Evolutionary conservation across 2,113 vertebrate species (phyloP), one percentile per base, ranked within the genome.

Genomic region (Chloroceryle aenea): DNA sequence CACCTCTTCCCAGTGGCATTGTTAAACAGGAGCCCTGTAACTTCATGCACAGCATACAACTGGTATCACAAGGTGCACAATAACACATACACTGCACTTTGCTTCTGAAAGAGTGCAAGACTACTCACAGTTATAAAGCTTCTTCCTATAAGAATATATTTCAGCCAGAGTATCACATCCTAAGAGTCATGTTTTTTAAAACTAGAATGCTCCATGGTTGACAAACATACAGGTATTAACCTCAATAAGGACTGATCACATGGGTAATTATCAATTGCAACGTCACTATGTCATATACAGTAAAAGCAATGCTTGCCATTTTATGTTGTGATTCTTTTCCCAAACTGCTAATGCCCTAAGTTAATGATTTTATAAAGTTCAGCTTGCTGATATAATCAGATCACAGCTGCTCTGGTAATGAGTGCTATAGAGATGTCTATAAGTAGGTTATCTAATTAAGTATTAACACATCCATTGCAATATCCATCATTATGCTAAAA

Each of bases 281-380:
- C 34, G 71, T 43, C 47, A 36, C 43, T 75, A 66, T 77, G 52
- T 58, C 89, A 71, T 59, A 56, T 50, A 75, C 29, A 69, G 25
- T 52, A 84, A 89, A 23, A 78, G 34, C 43, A 75, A 73, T 32
- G 50, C 67, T 47, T 92, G 72, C 5, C 59, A 78, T 78, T 92
- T 89, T 74, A 78, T 83, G 36, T 80, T 90, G 59, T 85, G 69
- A 67, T 68, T 95, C 32, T 91, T n/a, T 93, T 95, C 69, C 76
- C 62, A 89, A 93, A 95, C 56, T 75, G 73, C 72, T 95, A 90
- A 91, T 92, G 43, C 47, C 7, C 1, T 87, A 95, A 95, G 27
- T 91, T 94, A 95, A 95, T 84, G 56, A 87, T 92, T 94, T 97
- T 86, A 95, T 91, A 85, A 95, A 92, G 66, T 89, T 92, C 91